Conservation (phyloP, 2,888 invertebrate species). For the Drosophila engyochracea region DNA sequence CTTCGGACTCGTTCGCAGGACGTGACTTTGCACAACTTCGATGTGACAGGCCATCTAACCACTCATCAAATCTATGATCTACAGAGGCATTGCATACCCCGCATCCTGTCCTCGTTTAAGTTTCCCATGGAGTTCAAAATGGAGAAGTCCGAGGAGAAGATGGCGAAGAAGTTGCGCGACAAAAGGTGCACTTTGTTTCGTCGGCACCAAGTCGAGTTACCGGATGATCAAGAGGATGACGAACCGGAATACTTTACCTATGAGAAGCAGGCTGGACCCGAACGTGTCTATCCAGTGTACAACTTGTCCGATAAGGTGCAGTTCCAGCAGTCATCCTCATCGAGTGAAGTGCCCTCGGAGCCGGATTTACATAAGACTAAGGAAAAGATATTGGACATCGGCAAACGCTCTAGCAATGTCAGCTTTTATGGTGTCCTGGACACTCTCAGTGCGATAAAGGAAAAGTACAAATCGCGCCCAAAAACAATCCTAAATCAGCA, state of each 20-base stretch:
- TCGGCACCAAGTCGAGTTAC: not conserved
- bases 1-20: not conserved
- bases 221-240: not conserved
- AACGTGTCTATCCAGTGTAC: conserved; percentile 74
- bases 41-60: conserved; percentile 10
- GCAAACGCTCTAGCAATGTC: fast-evolving
- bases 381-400: not conserved
- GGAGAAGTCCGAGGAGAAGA: conserved; percentile 45
- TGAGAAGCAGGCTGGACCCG: conserved; percentile 71
- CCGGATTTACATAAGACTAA: not conserved
- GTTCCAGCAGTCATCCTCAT: not conserved
- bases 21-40: conserved; percentile 25
- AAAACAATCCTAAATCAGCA: conserved; percentile 29
- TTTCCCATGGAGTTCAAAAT: conserved; percentile 71
- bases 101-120: conserved; percentile 78
- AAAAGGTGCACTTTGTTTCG: conserved; percentile 23
- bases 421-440: conserved; percentile 35
- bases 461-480: conserved; percentile 18
- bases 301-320: not conserved
- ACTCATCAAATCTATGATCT: conserved; percentile 36
- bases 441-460: conserved; percentile 44
- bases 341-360: not conserved
- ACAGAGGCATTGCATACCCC: conserved; percentile 66
- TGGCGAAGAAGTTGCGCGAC: not conserved
- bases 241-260: conserved; percentile 36